Conservation (phyloP, 1,140 invertebrate genomes). For the Pantala flavescens region DNA sequence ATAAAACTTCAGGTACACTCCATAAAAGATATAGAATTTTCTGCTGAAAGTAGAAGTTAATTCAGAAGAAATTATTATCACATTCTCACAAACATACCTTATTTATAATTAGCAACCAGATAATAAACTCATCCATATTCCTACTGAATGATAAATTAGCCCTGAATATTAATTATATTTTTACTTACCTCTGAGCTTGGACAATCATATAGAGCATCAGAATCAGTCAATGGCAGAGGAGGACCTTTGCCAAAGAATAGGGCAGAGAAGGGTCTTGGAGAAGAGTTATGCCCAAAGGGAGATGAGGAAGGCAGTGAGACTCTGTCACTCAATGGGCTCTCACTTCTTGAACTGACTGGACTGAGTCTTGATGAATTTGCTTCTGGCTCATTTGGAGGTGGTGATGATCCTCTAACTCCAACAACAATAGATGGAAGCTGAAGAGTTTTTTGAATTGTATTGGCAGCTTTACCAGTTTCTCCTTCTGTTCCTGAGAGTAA, state of each 20-base stretch:
- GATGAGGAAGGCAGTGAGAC: constrained; percentile 41
- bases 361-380: constrained; percentile 28
- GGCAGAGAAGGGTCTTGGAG: constrained; percentile 41
- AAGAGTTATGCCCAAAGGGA: not conserved
- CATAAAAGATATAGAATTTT: too few relatives aligned
- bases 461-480: constrained; percentile 12
- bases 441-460: constrained; percentile 32
- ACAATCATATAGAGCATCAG: constrained; percentile 64
- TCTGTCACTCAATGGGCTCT: constrained; percentile 62
- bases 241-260: constrained; percentile 53
- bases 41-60: too few relatives aligned
- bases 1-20: too few relatives aligned
- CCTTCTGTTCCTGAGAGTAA: constrained; percentile 5
- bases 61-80: too few relatives aligned
- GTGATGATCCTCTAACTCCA: constrained; percentile 36
- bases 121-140: too few relatives aligned
- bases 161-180: too few relatives aligned
- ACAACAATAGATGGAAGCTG: constrained; percentile 52
- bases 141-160: too few relatives aligned
- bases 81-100: too few relatives aligned
- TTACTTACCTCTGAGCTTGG: constrained; percentile 53
- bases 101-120: too few relatives aligned
- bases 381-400: not conserved
- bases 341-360: constrained; percentile 62
- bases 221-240: constrained; percentile 57